A percentile compares a stretch with the other conserved stretches of the same genome.
Evolutionary conservation across 2,797 vertebrate species (phyloP).

Genomic region (Lacerta agilis): DNA sequence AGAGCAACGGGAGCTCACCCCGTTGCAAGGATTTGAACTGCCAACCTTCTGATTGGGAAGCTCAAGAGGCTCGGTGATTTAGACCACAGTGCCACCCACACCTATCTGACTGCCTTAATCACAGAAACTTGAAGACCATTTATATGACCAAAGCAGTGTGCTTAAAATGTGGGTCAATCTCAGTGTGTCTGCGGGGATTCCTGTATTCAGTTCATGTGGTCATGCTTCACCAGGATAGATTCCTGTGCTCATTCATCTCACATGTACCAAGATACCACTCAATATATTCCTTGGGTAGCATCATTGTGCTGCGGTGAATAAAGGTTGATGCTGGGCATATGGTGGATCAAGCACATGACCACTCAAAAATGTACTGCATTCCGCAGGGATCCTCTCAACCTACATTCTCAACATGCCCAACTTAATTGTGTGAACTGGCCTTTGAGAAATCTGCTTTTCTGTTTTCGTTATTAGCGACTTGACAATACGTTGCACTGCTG

Average conservation of each 20-base stretch:
- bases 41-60: too few species aligned
- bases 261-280: not conserved
- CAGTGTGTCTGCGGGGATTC: not conserved
- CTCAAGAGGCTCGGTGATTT: too few species aligned
- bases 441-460: conserved; percentile 30
- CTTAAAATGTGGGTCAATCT: not conserved
- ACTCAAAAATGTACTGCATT: not conserved
- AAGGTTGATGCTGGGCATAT: not conserved
- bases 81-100: too few species aligned
- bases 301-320: not conserved
- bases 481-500: conserved; percentile 10
- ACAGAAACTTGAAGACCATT: not conserved
- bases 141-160: too few species aligned
- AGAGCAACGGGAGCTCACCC: too few species aligned
- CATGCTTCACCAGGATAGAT: not conserved
- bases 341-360: not conserved
- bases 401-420: not conserved
- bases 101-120: not conserved
- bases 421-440: conserved; percentile 1
- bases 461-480: conserved; percentile 39
- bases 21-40: too few species aligned
- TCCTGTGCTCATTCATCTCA: not conserved
- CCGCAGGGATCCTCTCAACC: not conserved
- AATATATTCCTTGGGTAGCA: not conserved
- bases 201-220: not conserved